phyloP scores from a whole-genome alignment of 2,113 vertebrate genomes.

The Dolichallabes microphthalmus region DNA sequence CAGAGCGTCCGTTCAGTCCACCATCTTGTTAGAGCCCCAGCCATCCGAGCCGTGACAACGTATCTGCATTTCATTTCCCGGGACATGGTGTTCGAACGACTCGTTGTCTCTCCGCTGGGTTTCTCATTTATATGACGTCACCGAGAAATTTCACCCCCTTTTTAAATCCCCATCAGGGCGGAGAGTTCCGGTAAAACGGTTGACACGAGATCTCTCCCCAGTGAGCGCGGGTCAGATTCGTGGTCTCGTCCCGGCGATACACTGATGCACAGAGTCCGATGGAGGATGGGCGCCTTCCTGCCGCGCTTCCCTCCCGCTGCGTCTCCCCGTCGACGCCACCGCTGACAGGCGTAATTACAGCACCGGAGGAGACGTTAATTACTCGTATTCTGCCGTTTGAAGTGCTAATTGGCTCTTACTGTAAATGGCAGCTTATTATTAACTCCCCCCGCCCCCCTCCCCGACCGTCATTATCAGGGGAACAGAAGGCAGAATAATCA shows the following conservation, averaged over 20 bases:
- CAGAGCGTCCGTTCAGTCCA: background rate
- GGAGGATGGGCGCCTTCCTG: background rate
- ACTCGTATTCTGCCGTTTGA: constrained; percentile 40
- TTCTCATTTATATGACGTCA: background rate
- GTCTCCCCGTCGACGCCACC: constrained; percentile 10
- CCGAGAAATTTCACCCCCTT: background rate
- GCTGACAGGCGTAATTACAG: constrained; percentile 32
- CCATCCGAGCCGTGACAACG: background rate
- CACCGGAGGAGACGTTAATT: constrained; percentile 40
- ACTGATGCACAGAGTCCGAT: background rate
- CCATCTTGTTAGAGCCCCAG: background rate
- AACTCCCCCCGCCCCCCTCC: background rate
- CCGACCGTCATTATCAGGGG: background rate
- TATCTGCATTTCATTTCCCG: background rate
- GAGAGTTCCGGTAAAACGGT: background rate
- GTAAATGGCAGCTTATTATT: constrained; percentile 48
- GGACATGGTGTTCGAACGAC: background rate
- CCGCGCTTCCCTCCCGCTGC: constrained; percentile 2
- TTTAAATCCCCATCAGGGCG: background rate
- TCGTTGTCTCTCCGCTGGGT: background rate
- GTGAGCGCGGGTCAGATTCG: background rate
- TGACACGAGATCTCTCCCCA: background rate
- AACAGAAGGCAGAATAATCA: background rate
- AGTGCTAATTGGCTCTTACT: constrained; percentile 42
- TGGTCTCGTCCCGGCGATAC: background rate